Evolutionary conservation across 2,797 vertebrate genomes (phyloP).

Genomic region (Melanotaenia pygmaea): DNA sequence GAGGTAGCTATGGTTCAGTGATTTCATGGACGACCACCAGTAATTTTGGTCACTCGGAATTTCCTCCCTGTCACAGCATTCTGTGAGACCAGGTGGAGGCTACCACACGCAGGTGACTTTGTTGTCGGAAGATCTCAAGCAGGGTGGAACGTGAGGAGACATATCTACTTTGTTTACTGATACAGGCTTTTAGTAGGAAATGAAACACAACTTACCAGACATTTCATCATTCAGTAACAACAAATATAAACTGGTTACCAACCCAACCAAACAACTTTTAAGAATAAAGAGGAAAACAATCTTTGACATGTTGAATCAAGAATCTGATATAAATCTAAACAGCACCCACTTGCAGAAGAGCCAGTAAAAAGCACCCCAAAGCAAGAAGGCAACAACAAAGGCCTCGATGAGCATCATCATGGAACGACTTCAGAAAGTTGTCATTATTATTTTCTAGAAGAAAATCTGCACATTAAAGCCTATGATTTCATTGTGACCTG

Average conservation of each 20-base stretch:
- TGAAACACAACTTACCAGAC: conserved; percentile 1
- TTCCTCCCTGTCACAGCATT: too few species aligned
- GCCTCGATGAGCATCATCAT: not conserved
- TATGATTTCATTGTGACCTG: not conserved
- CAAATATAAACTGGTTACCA: not conserved
- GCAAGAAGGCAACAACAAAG: not conserved
- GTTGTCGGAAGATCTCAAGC: too few species aligned
- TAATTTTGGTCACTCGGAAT: too few species aligned
- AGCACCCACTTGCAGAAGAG: not conserved
- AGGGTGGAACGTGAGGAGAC: too few species aligned
- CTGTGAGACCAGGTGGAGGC: too few species aligned
- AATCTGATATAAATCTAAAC: not conserved
- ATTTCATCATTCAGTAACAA: conserved; percentile 1
- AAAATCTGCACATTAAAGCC: not conserved
- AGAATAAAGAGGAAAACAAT: conserved; percentile 3
- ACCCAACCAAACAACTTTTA: not conserved
- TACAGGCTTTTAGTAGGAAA: too few species aligned
- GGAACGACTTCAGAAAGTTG: not conserved
- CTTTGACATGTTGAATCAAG: not conserved
- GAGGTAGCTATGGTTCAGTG: too few species aligned
- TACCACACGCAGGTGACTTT: too few species aligned
- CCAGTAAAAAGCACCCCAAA: not conserved
- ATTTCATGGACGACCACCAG: too few species aligned
- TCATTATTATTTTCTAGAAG: not conserved
- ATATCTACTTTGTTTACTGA: too few species aligned